phyloP scores from a whole-genome alignment of 2,888 invertebrate species.

The Lysandra coridon region DNA sequence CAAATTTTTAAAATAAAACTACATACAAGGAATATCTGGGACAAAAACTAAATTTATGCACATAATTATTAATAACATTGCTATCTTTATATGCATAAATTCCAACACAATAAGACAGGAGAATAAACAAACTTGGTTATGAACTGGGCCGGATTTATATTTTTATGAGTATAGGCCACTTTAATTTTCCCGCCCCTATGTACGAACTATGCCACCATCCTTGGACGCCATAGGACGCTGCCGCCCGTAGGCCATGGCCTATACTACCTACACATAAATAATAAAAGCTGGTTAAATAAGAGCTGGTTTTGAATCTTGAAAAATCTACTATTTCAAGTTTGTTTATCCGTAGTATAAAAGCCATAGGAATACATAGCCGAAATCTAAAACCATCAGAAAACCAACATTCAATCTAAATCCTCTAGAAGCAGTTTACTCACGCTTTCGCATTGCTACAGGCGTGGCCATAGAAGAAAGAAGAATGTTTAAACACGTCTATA shows the following conservation, averaged over 20 bases:
- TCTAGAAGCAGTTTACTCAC: constrained; percentile 77
- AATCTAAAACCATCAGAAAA: constrained; percentile 46
- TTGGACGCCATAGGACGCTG: no score
- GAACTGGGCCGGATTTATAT: no score
- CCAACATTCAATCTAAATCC: constrained; percentile 57
- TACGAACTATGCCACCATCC: no score
- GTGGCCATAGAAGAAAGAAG: constrained; percentile 76
- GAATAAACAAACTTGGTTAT: not conserved
- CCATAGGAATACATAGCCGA: constrained; percentile 48
- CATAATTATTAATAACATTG: not conserved
- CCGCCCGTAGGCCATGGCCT: no score
- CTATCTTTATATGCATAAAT: not conserved
- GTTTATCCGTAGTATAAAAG: not conserved
- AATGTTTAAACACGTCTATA: constrained; percentile 66
- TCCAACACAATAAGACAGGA: not conserved
- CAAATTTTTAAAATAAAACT: not conserved
- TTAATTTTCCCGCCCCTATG: no score
- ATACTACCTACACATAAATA: no score
- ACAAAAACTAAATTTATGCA: constrained; percentile 2
- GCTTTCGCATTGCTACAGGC: constrained; percentile 79
- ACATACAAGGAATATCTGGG: constrained; percentile 1
- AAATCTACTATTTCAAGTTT: not conserved
- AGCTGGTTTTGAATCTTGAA: no score
- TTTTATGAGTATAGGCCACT: no score
- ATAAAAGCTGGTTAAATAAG: no score